Evolutionary conservation across 2,797 vertebrate genomes (phyloP).

Genomic region (Scomberomorus guttatus): DNA sequence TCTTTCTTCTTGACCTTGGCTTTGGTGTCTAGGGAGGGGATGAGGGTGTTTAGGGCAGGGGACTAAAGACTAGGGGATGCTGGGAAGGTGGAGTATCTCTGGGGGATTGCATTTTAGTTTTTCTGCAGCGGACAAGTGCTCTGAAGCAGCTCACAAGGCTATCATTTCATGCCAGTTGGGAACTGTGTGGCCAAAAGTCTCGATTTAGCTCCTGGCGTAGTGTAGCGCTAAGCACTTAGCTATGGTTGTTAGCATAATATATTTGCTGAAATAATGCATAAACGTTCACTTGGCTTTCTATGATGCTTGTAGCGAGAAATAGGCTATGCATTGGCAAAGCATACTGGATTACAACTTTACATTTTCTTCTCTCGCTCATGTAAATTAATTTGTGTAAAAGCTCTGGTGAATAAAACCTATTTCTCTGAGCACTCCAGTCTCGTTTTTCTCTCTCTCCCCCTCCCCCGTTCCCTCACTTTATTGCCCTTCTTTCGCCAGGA

Average conservation of each 20-base stretch:
- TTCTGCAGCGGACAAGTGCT: constrained; percentile 41
- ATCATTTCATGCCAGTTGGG: constrained; percentile 44
- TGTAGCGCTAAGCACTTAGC: constrained; percentile 63
- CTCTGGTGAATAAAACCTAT: constrained; percentile 76
- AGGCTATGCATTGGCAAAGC: constrained; percentile 66
- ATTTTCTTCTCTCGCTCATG: constrained; percentile 75
- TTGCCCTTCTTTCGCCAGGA: constrained; percentile 77
- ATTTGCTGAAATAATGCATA: constrained; percentile 75
- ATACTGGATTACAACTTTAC: constrained; percentile 73
- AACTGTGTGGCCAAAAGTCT: constrained; percentile 54
- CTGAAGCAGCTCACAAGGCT: constrained; percentile 38
- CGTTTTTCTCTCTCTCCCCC: constrained; percentile 21
- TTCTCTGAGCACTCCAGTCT: constrained; percentile 67
- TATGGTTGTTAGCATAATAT: constrained; percentile 74
- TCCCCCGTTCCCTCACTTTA: constrained; percentile 66
- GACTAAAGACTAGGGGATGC: constrained; percentile 63
- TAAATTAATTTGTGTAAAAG: constrained; percentile 83
- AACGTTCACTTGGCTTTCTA: constrained; percentile 71
- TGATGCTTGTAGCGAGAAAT: constrained; percentile 70
- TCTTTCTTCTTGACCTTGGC: constrained; percentile 84
- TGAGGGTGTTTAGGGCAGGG: constrained; percentile 71
- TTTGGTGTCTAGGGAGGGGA: constrained; percentile 67
- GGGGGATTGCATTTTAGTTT: constrained; percentile 47
- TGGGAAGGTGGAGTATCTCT: constrained; percentile 54
- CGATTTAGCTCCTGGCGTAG: constrained; percentile 50